Evolutionary conservation across 2,797 vertebrate genomes (phyloP).

Genomic region (Toxotes lorentzi): DNA sequence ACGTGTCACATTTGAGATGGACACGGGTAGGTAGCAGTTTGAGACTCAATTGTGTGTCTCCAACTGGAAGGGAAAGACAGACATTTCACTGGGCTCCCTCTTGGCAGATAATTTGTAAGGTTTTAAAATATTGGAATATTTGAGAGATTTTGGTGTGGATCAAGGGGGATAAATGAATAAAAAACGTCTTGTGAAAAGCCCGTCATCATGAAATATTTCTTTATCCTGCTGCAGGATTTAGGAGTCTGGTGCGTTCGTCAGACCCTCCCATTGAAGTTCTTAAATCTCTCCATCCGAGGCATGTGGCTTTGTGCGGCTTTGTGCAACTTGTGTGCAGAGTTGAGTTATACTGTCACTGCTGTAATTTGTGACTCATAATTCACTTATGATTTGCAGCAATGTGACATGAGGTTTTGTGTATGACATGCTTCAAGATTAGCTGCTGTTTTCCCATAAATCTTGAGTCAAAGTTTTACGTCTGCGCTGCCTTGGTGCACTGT

Average conservation of each 20-base stretch:
- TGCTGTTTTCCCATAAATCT: conserved; percentile 15
- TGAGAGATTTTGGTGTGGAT: conserved; percentile 36
- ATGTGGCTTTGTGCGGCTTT: conserved; percentile 32
- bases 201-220: conserved; percentile 14
- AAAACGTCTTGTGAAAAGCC: conserved; percentile 29
- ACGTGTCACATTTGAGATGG: conserved; percentile 75
- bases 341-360: conserved; percentile 34
- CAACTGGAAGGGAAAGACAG: conserved; percentile 40
- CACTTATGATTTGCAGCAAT: conserved; percentile 29
- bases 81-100: conserved; percentile 23
- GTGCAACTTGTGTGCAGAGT: conserved; percentile 33
- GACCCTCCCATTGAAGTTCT: conserved; percentile 11
- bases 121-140: conserved; percentile 30
- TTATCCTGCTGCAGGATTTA: conserved; percentile 34
- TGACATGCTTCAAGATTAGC: conserved; percentile 3
- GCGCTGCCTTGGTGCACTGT: not conserved
- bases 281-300: conserved; percentile 45
- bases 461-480: not conserved
- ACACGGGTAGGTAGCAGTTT: conserved; percentile 65
- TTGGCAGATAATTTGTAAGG: conserved; percentile 21
- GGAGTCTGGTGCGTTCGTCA: conserved; percentile 30
- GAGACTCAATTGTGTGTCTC: conserved; percentile 51
- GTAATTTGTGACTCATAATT: conserved; percentile 42
- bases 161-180: conserved; percentile 21
- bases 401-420: conserved; percentile 15